Conservation (phyloP, 2,113 vertebrate genomes). For the Prionailurus bengalensis region DNA sequence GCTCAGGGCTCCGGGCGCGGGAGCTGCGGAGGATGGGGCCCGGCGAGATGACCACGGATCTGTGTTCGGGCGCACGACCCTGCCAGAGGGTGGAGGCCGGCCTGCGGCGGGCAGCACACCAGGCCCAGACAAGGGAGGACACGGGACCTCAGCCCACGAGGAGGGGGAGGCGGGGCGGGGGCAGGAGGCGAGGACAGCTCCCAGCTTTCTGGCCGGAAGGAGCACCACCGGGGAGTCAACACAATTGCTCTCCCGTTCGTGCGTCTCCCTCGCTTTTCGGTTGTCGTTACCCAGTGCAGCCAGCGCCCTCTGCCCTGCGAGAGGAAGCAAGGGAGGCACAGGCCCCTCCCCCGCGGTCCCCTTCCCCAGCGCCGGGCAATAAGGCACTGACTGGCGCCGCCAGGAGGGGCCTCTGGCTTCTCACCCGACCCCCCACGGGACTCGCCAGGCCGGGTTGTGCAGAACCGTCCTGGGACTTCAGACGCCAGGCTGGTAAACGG, state of each 20-base stretch:
- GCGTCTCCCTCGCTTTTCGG: neutral
- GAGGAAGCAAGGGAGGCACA: neutral
- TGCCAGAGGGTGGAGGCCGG: neutral
- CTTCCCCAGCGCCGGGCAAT: neutral
- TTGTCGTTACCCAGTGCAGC: accelerated
- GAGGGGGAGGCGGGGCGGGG: accelerated
- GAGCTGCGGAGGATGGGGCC: neutral
- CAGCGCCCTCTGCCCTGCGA: accelerated
- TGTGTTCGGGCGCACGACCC: accelerated
- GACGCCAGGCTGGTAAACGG: accelerated
- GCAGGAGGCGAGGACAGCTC: no score
- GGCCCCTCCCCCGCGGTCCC: accelerated
- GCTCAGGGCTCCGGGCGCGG: accelerated
- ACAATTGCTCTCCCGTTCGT: no score
- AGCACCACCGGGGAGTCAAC: accelerated
- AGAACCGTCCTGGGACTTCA: accelerated
- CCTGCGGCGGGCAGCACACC: neutral
- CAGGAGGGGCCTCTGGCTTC: neutral
- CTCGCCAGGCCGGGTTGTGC: accelerated
- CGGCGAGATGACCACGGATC: accelerated
- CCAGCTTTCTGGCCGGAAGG: accelerated
- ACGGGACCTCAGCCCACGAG: neutral
- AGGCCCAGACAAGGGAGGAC: neutral
- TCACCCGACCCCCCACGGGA: neutral
- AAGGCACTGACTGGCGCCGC: neutral